These are phyloP conservation scores for Hemichromis elongatus DNA, from an alignment of 2,113 vertebrate genomes.

Conservation along the genomic window DNA sequence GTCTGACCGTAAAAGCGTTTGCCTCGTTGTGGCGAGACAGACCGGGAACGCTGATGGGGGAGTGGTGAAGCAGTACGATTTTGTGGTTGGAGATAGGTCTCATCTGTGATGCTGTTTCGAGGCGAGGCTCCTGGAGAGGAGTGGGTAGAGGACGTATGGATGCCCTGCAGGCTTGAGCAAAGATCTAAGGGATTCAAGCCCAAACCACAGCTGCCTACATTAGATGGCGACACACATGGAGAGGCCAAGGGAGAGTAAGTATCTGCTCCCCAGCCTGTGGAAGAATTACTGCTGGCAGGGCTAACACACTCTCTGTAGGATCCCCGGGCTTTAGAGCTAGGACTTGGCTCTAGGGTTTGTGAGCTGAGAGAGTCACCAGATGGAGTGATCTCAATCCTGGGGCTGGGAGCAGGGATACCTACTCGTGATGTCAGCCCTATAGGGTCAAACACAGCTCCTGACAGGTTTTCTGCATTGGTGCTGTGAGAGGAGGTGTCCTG, in stretches of 20 bases:
- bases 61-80: slow-evolving; percentile 10
- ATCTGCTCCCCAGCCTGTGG: slow-evolving; percentile 92
- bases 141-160: slow-evolving; percentile 88
- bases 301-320: slow-evolving; percentile 92
- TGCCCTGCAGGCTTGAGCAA: slow-evolving; percentile 86
- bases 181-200: slow-evolving; percentile 82
- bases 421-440: slow-evolving; percentile 56
- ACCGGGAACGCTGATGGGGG: slow-evolving; percentile 84
- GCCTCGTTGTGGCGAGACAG: slow-evolving; percentile 83
- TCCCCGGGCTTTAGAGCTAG: slow-evolving; percentile 67
- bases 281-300: slow-evolving; percentile 96
- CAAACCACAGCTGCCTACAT: slow-evolving; percentile 44
- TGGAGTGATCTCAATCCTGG: slow-evolving; percentile 97
- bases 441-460: slow-evolving; percentile 7
- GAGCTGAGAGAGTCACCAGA: slow-evolving; percentile 85
- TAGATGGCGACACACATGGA: slow-evolving; percentile 85
- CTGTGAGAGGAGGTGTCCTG: slow-evolving; percentile 46
- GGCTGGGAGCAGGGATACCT: slow-evolving; percentile 79
- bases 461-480: slow-evolving; percentile 66
- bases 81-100: slow-evolving; percentile 82
- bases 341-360: slow-evolving; percentile 74
- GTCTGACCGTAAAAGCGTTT: slow-evolving; percentile 84
- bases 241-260: slow-evolving; percentile 83
- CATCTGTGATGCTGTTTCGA: slow-evolving; percentile 84
- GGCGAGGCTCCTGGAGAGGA: slow-evolving; percentile 93